Evolutionary conservation across 2,797 vertebrate genomes (phyloP), one percentile per base, ranked within the genome.

Genomic region (Clarias platycephalus): DNA sequence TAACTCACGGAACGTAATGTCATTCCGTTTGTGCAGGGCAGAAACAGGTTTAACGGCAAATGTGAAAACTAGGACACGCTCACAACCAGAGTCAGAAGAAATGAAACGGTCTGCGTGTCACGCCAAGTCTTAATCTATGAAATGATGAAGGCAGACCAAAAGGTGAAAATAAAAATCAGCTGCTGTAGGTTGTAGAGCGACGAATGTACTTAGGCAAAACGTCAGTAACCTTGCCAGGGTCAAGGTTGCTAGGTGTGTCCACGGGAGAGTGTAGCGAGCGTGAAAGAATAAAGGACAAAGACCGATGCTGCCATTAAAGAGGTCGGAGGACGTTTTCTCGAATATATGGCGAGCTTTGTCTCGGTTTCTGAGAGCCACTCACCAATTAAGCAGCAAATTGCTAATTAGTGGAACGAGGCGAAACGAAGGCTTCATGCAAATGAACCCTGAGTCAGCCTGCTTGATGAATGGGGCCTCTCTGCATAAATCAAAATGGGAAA

Each of bases 311-410:
- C 84, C 64, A 81, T 87, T 82, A 83, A 72, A 28, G 75, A 64
- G 88, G 92, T 93, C 91, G 91, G 91, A 88, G 93, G 92, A 93
- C 93, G 49, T 13, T 94, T 95, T 94, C 94, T 93, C 91, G 93
- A 92, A 93, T 85, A 93, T 85, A 83, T 91, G 90, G 89, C 92
- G 90, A 93, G 93, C 93, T 93, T 95, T 93, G 93, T 95, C 94
- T 95, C 89, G 83, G 44, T 95, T 90, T 93, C 92, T 58, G 90
- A 93, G 93, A 94, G 92, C 92, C 90, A 87, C 92, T 93, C 91
- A 92, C 94, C 95, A 96, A 95, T 95, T 96, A 96, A 95, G 93
- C 93, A 94, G 94, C 94, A 95, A 95, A 96, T 95, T 95, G 94
- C 94, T 95, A 96, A 95, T 95, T 96, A 96, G 95, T 92, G 92